phyloP scores from a whole-genome alignment of 1,140 invertebrate genomes.

The Nautilus pompilius region DNA sequence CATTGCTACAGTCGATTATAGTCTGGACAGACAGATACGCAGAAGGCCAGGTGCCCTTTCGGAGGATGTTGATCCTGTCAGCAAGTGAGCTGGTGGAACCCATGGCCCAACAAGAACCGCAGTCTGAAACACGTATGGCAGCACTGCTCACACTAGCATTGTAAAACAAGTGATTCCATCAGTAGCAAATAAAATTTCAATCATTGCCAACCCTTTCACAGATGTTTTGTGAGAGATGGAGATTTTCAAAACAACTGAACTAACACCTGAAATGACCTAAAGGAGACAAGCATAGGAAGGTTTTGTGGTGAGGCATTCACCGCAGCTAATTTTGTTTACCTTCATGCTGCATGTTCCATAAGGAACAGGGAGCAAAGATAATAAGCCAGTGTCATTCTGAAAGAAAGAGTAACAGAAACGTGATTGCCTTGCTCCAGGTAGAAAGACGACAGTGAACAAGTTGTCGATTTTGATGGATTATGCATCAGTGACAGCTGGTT shows the following conservation, averaged over 20 bases:
- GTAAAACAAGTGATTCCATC: not conserved
- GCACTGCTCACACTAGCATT: not conserved
- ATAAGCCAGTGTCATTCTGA: no score
- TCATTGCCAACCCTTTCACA: not conserved
- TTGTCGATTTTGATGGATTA: no score
- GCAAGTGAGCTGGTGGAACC: slow-evolving; percentile 57
- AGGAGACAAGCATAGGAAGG: not conserved
- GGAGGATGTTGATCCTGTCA: slow-evolving; percentile 59
- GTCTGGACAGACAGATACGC: slow-evolving; percentile 57
- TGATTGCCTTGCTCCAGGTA: no score
- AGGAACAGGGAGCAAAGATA: no score
- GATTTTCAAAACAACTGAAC: not conserved
- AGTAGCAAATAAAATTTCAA: not conserved
- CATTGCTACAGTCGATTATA: slow-evolving; percentile 57
- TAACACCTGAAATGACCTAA: not conserved
- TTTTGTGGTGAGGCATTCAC: not conserved
- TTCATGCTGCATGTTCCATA: no score
- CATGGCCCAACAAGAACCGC: slow-evolving; percentile 61
- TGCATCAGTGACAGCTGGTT: no score
- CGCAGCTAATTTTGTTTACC: no score
- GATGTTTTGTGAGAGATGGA: not conserved
- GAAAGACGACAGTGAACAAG: no score
- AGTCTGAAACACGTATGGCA: slow-evolving; percentile 48
- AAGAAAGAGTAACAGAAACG: no score
- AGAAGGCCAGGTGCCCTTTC: slow-evolving; percentile 57